Percentiles rank a stretch among this genome's conserved stretches.
phyloP scores from a whole-genome alignment of 2,797 vertebrate species.

The Artibeus lituratus region DNA sequence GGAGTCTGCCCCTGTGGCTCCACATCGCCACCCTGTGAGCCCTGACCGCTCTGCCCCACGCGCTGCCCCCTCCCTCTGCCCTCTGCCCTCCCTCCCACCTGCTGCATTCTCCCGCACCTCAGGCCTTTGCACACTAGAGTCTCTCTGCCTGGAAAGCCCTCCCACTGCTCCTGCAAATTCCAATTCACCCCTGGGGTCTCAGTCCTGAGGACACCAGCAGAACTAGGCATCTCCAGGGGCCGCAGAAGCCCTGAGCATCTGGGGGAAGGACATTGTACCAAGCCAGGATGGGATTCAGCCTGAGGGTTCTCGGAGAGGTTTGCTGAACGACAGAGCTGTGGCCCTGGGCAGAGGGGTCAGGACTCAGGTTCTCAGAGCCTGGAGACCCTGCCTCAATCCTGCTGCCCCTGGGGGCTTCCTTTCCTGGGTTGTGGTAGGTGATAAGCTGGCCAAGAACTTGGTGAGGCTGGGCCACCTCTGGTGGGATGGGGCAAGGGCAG shows the following conservation, averaged over 20 bases:
- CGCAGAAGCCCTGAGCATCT: neutral
- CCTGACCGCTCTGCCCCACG: fast-evolving
- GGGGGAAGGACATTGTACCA: neutral
- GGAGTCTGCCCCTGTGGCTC: neutral
- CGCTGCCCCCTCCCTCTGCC: neutral
- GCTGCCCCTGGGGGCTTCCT: neutral
- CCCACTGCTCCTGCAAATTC: neutral
- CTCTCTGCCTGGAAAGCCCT: neutral
- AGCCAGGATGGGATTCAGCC: neutral
- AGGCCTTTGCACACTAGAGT: neutral
- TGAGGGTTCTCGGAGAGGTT: neutral
- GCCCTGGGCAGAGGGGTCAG: neutral
- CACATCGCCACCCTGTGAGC: neutral
- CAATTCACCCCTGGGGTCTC: neutral
- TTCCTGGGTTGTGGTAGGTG: neutral
- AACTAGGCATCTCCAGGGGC: neutral
- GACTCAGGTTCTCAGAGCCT: neutral
- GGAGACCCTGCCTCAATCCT: neutral
- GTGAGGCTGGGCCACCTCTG: neutral
- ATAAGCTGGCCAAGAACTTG: neutral
- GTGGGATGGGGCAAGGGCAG: neutral
- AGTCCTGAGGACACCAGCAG: neutral
- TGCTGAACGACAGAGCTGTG: neutral
- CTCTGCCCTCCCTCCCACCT: neutral
- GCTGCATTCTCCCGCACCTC: neutral